phyloP scores from a whole-genome alignment of 2,888 invertebrate species.

The Macaria liturata region DNA sequence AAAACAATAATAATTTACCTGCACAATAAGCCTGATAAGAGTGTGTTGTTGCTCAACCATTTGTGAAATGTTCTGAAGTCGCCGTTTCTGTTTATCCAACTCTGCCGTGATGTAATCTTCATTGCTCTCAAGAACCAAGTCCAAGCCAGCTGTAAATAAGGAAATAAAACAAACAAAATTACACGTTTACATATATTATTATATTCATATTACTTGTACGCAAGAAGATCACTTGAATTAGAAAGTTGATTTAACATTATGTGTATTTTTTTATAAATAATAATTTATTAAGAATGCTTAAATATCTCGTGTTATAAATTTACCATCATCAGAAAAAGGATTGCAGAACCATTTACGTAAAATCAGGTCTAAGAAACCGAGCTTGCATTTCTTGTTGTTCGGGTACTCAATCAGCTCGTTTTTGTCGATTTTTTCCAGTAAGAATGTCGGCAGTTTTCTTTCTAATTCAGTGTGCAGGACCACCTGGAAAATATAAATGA shows the following conservation, averaged over 20 bases:
- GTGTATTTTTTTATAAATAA: no score
- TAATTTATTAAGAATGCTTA: no score
- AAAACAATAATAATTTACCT: slow-evolving; percentile 65
- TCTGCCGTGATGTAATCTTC: slow-evolving; percentile 88
- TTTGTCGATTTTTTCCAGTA: slow-evolving; percentile 91
- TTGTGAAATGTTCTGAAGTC: slow-evolving; percentile 86
- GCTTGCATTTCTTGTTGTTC: slow-evolving; percentile 88
- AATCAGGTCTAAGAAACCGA: slow-evolving; percentile 89
- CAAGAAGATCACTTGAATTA: no score
- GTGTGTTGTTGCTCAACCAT: slow-evolving; percentile 89
- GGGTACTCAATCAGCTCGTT: slow-evolving; percentile 92
- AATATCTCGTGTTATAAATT: slow-evolving; percentile 23
- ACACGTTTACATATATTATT: no score
- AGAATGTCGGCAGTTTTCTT: slow-evolving; percentile 89
- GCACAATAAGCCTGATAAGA: slow-evolving; percentile 88
- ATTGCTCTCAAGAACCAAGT: slow-evolving; percentile 87
- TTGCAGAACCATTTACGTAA: slow-evolving; percentile 91
- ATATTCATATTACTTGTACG: no score
- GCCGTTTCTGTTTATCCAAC: slow-evolving; percentile 88
- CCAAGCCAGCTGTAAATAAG: slow-evolving; percentile 59
- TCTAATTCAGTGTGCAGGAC: slow-evolving; percentile 94
- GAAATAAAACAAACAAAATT: no score
- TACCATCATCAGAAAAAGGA: slow-evolving; percentile 90
- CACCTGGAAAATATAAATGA: slow-evolving; percentile 81
- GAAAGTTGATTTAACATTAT: no score